Percentiles rank a stretch among this genome's conserved stretches.
Evolutionary conservation across 2,888 invertebrate genomes (phyloP).

Genomic region (Pterobdella sp.): DNA sequence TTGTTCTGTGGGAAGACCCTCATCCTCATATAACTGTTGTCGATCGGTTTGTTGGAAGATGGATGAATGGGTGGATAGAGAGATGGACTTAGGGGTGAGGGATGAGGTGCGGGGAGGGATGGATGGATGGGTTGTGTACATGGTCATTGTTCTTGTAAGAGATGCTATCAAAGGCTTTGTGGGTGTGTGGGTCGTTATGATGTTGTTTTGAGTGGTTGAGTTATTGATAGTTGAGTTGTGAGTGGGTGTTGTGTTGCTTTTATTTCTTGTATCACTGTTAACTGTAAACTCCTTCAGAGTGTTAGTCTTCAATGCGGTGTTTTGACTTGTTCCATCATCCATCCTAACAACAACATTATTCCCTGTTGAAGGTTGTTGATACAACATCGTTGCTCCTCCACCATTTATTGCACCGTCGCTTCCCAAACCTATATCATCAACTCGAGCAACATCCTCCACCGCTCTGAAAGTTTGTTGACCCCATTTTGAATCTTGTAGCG

Average conservation of each 20-base stretch:
- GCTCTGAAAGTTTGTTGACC: too few species aligned
- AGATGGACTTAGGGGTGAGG: too few species aligned
- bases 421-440: too few species aligned
- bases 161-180: not conserved
- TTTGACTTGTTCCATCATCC: not conserved
- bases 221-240: not conserved
- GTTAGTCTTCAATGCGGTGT: too few species aligned
- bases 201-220: not conserved
- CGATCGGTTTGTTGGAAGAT: too few species aligned
- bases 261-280: not conserved
- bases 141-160: not conserved
- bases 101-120: not conserved
- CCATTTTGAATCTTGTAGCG: too few species aligned
- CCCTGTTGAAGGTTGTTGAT: too few species aligned
- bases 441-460: too few species aligned
- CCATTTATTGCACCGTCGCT: too few species aligned
- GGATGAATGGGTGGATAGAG: constrained; percentile 7
- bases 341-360: too few species aligned
- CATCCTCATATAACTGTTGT: not conserved
- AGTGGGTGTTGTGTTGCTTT: not conserved
- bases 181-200: not conserved
- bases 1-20: not conserved
- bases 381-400: too few species aligned
- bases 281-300: too few species aligned
- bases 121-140: not conserved